Evolutionary conservation across 2,888 invertebrate species (phyloP).

Genomic region (Buathra laborator): DNA sequence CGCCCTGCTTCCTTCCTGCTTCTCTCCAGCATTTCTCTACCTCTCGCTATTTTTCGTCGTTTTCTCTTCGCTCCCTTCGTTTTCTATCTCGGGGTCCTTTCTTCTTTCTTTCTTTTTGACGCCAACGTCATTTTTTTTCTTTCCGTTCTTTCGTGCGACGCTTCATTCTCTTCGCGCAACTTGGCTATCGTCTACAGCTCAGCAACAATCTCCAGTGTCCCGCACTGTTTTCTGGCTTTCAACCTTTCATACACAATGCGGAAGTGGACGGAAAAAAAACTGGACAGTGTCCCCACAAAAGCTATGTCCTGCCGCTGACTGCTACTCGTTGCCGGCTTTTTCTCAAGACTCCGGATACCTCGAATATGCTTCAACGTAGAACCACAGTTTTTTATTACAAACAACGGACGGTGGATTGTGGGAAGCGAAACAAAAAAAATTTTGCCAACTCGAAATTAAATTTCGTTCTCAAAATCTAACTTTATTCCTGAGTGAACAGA

Average conservation of each 20-base stretch:
- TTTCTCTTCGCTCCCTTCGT: constrained; percentile 14
- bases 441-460: neutral
- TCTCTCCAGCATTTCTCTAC: constrained; percentile 46
- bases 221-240: constrained; percentile 7
- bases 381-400: neutral
- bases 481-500: too few species aligned
- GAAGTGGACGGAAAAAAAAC: constrained; percentile 56
- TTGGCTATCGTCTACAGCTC: constrained; percentile 32
- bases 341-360: constrained; percentile 7
- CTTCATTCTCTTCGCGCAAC: constrained; percentile 46
- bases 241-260: constrained; percentile 18
- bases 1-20: constrained; percentile 61
- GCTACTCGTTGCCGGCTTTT: constrained; percentile 22
- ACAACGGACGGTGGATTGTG: neutral
- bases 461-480: neutral
- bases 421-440: neutral
- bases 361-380: constrained; percentile 14
- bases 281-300: constrained; percentile 65
- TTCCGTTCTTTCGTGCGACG: constrained; percentile 42
- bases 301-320: constrained; percentile 3
- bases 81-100: constrained; percentile 37
- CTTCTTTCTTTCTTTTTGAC: neutral
- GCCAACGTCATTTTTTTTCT: constrained; percentile 2
- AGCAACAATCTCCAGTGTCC: constrained; percentile 19
- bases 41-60: constrained; percentile 30